These are phyloP conservation scores for Artemia sp. DNA, from an alignment of 2,888 invertebrate genomes.

Conservation along the genomic window DNA sequence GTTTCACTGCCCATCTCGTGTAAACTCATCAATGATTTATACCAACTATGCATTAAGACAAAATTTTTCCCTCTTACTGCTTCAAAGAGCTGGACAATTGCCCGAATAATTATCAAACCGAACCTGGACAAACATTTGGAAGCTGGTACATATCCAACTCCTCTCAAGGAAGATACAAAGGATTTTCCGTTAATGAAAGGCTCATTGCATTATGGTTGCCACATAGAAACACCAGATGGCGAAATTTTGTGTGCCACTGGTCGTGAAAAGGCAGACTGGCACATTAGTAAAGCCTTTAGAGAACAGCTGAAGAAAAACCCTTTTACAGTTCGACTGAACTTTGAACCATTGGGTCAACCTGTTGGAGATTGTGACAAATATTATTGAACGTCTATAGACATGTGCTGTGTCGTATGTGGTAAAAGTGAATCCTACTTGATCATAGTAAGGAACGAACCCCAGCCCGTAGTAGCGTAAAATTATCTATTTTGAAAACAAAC, in stretches of 20 bases:
- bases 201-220: slow-evolving; percentile 59
- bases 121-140: slow-evolving; percentile 19
- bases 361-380: slow-evolving; percentile 51
- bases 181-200: slow-evolving; percentile 38
- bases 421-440: slow-evolving; percentile 43
- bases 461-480: too few relatives aligned
- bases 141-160: slow-evolving; percentile 17
- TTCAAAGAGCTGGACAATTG: too few relatives aligned
- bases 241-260: slow-evolving; percentile 57
- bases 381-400: slow-evolving; percentile 51
- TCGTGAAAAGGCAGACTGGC: slow-evolving; percentile 56
- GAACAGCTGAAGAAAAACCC: slow-evolving; percentile 38
- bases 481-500: too few relatives aligned
- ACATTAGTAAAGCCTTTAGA: slow-evolving; percentile 35
- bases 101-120: too few relatives aligned
- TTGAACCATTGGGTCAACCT: slow-evolving; percentile 58
- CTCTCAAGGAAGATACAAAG: slow-evolving; percentile 21
- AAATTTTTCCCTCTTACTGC: too few relatives aligned
- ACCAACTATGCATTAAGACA: too few relatives aligned
- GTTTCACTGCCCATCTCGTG: too few relatives aligned
- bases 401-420: slow-evolving; percentile 65
- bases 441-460: too few relatives aligned
- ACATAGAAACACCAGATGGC: slow-evolving; percentile 56
- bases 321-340: slow-evolving; percentile 49
- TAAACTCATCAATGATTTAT: too few relatives aligned